Evolutionary conservation across 2,113 vertebrate species (phyloP).

Genomic region (Lampris megalopsis): DNA sequence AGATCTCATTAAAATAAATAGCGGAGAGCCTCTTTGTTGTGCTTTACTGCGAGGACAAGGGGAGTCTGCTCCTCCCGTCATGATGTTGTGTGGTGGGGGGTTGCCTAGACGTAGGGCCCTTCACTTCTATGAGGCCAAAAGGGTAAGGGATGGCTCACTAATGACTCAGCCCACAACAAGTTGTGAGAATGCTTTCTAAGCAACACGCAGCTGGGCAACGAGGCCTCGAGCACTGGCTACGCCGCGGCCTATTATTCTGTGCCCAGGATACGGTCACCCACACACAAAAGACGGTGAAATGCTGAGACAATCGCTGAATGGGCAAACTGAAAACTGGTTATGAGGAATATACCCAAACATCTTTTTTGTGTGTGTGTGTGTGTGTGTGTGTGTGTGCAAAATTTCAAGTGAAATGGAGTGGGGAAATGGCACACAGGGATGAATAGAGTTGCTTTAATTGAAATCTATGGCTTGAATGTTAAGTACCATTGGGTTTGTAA

Average conservation of each 20-base stretch:
- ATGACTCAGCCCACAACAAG: slow-evolving; percentile 79
- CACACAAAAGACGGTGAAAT: slow-evolving; percentile 64
- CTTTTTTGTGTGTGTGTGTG: not conserved
- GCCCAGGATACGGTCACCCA: slow-evolving; percentile 32
- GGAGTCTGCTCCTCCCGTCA: slow-evolving; percentile 78
- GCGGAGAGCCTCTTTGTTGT: slow-evolving; percentile 86
- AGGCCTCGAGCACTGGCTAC: slow-evolving; percentile 61
- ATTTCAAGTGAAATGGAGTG: slow-evolving; percentile 49
- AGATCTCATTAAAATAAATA: slow-evolving; percentile 88
- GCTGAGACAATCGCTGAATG: slow-evolving; percentile 37
- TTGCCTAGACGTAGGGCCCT: slow-evolving; percentile 78
- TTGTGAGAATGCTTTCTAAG: slow-evolving; percentile 76
- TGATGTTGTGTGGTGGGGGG: slow-evolving; percentile 73
- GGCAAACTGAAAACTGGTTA: slow-evolving; percentile 36
- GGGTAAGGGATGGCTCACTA: slow-evolving; percentile 82
- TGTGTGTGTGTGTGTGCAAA: not conserved
- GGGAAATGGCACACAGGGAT: slow-evolving; percentile 51
- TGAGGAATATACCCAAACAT: slow-evolving; percentile 48
- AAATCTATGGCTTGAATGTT: slow-evolving; percentile 68
- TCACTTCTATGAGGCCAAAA: slow-evolving; percentile 82
- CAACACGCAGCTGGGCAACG: slow-evolving; percentile 67
- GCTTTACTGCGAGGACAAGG: slow-evolving; percentile 78
- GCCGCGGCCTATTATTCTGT: slow-evolving; percentile 56
- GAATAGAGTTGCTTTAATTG: slow-evolving; percentile 73
- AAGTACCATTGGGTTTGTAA: slow-evolving; percentile 62